These are phyloP conservation scores for Alaudala cheleensis DNA, from an alignment of 2,113 vertebrate genomes.

Conservation along the genomic window DNA sequence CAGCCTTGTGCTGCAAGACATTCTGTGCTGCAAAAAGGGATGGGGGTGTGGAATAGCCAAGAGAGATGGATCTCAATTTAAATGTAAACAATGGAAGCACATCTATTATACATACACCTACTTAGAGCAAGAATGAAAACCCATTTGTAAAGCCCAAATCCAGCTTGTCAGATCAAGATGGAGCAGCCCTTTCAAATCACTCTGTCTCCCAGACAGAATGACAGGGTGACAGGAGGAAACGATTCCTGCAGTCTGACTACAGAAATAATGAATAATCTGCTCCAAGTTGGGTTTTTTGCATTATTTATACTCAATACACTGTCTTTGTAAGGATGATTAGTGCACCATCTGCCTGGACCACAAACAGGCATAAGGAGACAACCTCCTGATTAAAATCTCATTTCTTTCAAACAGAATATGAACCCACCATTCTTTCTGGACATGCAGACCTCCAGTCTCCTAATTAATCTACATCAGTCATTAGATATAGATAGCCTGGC, in stretches of 20 bases:
- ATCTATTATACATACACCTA: neutral
- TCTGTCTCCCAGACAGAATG: neutral
- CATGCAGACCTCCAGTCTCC: conserved; percentile 8
- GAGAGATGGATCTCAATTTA: neutral
- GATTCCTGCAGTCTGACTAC: neutral
- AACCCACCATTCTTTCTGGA: neutral
- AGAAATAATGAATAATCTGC: neutral
- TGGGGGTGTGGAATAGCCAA: neutral
- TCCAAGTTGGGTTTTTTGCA: neutral
- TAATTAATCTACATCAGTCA: conserved; percentile 20
- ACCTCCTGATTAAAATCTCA: conserved; percentile 7
- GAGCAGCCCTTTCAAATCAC: neutral
- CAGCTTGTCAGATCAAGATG: neutral
- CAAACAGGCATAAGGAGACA: conserved; percentile 6
- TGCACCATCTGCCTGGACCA: conserved; percentile 5
- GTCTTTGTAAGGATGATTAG: conserved; percentile 17
- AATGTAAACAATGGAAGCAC: neutral
- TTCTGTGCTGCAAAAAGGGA: neutral
- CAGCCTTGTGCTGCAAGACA: neutral
- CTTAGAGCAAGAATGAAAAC: neutral
- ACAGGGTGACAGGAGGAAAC: neutral
- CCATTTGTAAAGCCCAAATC: neutral
- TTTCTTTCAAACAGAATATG: neutral
- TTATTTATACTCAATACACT: conserved; percentile 14
- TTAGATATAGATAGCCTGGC: neutral